These are phyloP conservation scores for Lamellibrachia satsuma DNA, from an alignment of 2,888 invertebrate genomes.

Conservation along the genomic window DNA sequence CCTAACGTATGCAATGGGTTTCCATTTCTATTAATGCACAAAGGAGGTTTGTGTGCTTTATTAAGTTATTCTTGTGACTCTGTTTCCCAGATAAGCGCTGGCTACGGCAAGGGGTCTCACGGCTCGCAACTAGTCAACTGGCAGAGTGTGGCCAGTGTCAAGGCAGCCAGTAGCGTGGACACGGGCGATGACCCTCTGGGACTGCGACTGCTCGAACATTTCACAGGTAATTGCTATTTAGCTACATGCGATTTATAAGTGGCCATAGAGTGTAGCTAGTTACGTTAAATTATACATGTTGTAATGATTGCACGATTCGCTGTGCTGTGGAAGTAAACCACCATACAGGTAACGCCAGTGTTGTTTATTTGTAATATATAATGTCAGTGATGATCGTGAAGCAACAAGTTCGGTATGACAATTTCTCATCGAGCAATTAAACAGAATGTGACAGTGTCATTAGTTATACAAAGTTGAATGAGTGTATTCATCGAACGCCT, in stretches of 20 bases:
- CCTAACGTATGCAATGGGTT: too few relatives aligned
- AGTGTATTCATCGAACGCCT: too few relatives aligned
- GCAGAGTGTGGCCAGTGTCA: slow-evolving; percentile 5
- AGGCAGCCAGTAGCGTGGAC: not conserved
- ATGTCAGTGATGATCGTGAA: too few relatives aligned
- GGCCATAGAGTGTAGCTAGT: not conserved
- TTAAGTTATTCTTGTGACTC: not conserved
- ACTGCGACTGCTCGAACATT: not conserved
- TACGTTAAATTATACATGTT: not conserved
- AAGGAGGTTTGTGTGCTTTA: too few relatives aligned
- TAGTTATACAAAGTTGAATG: too few relatives aligned
- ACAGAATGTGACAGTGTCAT: too few relatives aligned
- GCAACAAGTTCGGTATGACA: too few relatives aligned
- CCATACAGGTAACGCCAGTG: too few relatives aligned
- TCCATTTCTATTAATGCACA: too few relatives aligned
- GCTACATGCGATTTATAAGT: not conserved
- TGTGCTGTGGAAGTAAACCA: not conserved
- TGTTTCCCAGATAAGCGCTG: not conserved
- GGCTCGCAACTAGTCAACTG: not conserved
- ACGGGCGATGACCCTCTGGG: not conserved
- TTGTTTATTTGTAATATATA: too few relatives aligned
- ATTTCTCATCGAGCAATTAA: too few relatives aligned
- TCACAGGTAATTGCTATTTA: not conserved
- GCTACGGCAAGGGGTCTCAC: not conserved
- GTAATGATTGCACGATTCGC: not conserved